phyloP scores from a whole-genome alignment of 2,888 invertebrate genomes.

The Achlya flavicornis region DNA sequence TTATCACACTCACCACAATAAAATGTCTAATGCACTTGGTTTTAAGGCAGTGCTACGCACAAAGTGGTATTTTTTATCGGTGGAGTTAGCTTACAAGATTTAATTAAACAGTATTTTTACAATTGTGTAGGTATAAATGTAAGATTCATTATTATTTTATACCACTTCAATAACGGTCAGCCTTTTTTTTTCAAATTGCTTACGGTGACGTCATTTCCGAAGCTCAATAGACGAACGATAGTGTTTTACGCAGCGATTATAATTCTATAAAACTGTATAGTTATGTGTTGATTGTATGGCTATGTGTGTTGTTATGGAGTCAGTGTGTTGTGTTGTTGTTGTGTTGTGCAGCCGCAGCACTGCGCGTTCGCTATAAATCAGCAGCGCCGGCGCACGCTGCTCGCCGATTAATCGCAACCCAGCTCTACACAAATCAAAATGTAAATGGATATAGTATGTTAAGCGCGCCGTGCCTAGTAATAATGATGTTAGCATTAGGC shows the following conservation, averaged over 20 bases:
- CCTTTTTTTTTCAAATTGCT: no score
- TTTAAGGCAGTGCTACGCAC: neutral
- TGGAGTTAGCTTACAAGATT: neutral
- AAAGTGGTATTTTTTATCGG: neutral
- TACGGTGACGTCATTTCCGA: neutral
- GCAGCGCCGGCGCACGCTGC: slow-evolving; percentile 67
- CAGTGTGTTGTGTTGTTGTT: slow-evolving; percentile 20
- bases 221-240: neutral
- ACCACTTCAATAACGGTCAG: neutral
- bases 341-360: slow-evolving; percentile 36
- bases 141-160: neutral
- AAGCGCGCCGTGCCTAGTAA: slow-evolving; percentile 80
- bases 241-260: neutral
- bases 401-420: slow-evolving; percentile 78
- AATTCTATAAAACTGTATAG: neutral
- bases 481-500: slow-evolving; percentile 84
- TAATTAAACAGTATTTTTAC: neutral
- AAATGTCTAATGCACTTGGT: neutral
- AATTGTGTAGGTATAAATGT: no score
- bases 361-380: slow-evolving; percentile 68
- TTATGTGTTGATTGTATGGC: slow-evolving; percentile 7
- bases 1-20: no score
- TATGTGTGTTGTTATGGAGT: slow-evolving; percentile 22
- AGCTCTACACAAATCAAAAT: slow-evolving; percentile 82
- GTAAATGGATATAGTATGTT: slow-evolving; percentile 83